phyloP scores from a whole-genome alignment of 2,888 invertebrate genomes.

The Drosophila neotestacea region DNA sequence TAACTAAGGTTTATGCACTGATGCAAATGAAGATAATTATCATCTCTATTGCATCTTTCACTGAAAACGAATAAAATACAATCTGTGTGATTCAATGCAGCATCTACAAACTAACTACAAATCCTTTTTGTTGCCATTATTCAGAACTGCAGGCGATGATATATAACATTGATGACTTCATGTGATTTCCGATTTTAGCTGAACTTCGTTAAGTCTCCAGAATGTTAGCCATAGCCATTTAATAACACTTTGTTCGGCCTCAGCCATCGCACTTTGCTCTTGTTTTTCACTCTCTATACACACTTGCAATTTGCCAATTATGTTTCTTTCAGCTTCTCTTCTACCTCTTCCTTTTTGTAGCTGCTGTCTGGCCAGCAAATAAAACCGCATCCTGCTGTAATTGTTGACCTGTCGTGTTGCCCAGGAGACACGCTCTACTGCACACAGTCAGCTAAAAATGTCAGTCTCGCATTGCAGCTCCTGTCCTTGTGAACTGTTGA shows the following conservation, averaged over 20 bases:
- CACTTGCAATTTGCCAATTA: constrained; percentile 28
- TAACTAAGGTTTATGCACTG: background rate
- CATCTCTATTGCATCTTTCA: background rate
- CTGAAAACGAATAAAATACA: background rate
- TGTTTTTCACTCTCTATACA: constrained; percentile 26
- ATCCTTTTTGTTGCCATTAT: constrained; percentile 3
- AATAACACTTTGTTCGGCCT: too few relatives aligned
- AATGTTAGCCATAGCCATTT: constrained; percentile 22
- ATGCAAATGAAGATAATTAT: too few relatives aligned
- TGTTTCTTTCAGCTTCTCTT: background rate
- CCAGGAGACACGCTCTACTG: constrained; percentile 23
- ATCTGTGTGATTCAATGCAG: constrained; percentile 5
- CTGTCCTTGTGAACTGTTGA: constrained; percentile 7
- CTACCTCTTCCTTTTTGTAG: background rate
- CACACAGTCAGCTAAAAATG: constrained; percentile 40
- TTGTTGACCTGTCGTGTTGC: background rate
- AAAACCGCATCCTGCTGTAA: constrained; percentile 28
- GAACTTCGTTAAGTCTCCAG: background rate
- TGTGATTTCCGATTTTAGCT: constrained; percentile 11
- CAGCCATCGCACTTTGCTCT: constrained; percentile 17
- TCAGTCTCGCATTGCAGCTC: constrained; percentile 11
- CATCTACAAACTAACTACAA: constrained; percentile 14
- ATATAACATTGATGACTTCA: background rate
- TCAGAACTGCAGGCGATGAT: background rate
- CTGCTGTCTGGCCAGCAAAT: constrained; percentile 21